Conservation (phyloP, 2,113 vertebrate genomes). For the Oryzias celebensis region DNA sequence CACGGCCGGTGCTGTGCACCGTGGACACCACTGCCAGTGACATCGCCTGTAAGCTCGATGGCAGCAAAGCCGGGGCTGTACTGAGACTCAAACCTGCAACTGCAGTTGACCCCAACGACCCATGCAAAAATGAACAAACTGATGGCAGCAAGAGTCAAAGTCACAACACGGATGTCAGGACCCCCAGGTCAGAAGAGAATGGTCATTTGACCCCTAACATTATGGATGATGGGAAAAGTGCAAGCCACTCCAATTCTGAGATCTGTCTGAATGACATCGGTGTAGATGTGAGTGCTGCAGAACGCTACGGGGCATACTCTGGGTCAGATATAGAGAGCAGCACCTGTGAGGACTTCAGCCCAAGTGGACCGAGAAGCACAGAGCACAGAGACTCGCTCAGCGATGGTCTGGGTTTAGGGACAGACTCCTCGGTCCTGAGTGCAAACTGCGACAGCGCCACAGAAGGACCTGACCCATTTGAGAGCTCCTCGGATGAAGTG, state of each 20-base stretch:
- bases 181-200: constrained; percentile 33
- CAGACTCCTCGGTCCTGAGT: constrained; percentile 77
- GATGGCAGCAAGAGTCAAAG: constrained; percentile 18
- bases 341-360: constrained; percentile 74
- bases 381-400: constrained; percentile 70
- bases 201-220: constrained; percentile 34
- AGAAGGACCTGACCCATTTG: constrained; percentile 80
- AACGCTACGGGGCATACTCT: constrained; percentile 64
- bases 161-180: constrained; percentile 22
- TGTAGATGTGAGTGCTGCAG: constrained; percentile 41
- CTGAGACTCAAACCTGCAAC: constrained; percentile 69
- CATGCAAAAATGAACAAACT: constrained; percentile 30
- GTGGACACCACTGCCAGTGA: constrained; percentile 84
- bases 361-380: constrained; percentile 45
- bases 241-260: constrained; percentile 66
- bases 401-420: constrained; percentile 61
- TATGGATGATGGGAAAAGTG: constrained; percentile 42
- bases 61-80: constrained; percentile 75
- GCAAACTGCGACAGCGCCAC: constrained; percentile 81
- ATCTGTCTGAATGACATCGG: constrained; percentile 57
- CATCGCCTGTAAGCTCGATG: constrained; percentile 80
- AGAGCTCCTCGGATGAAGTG: constrained; percentile 82
- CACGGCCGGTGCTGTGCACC: constrained; percentile 87
- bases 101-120: constrained; percentile 24
- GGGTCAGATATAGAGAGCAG: constrained; percentile 75